Percentiles rank a stretch among this genome's conserved stretches.
These are phyloP conservation scores for Atlantisia rogersi DNA, from an alignment of 2,113 vertebrate species.

Conservation along the genomic window DNA sequence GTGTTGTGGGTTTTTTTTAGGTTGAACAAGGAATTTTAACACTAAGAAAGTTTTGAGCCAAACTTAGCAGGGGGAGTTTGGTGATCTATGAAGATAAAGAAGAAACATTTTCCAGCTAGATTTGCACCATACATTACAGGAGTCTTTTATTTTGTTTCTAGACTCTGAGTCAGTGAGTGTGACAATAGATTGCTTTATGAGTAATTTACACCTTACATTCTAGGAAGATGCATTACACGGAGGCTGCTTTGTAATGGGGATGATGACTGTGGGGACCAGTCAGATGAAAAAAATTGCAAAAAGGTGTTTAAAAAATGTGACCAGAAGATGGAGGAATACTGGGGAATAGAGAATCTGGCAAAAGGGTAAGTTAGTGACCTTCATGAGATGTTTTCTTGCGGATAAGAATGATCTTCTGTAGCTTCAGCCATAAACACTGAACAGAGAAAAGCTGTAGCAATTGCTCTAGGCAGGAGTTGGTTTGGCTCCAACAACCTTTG, in stretches of 20 bases:
- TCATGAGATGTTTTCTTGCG: background rate
- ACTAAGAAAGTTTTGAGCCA: background rate
- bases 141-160: background rate
- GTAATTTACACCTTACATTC: background rate
- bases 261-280: slow-evolving; percentile 92
- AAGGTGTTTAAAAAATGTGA: slow-evolving; percentile 80
- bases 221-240: slow-evolving; percentile 87
- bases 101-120: background rate
- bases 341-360: slow-evolving; percentile 88
- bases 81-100: background rate
- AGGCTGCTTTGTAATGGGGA: slow-evolving; percentile 90
- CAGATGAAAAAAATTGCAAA: slow-evolving; percentile 87
- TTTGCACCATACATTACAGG: background rate
- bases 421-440: background rate
- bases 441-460: background rate
- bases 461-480: background rate
- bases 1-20: background rate
- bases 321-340: slow-evolving; percentile 84
- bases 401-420: background rate
- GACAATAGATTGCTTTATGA: background rate
- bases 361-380: slow-evolving; percentile 82
- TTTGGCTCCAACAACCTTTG: background rate
- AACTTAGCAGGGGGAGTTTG: background rate
- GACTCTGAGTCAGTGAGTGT: background rate
- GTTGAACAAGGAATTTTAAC: background rate